Evolutionary conservation across 2,888 invertebrate genomes (phyloP), one percentile per base, ranked within the genome.

Genomic region (Netelia fuscicornis): DNA sequence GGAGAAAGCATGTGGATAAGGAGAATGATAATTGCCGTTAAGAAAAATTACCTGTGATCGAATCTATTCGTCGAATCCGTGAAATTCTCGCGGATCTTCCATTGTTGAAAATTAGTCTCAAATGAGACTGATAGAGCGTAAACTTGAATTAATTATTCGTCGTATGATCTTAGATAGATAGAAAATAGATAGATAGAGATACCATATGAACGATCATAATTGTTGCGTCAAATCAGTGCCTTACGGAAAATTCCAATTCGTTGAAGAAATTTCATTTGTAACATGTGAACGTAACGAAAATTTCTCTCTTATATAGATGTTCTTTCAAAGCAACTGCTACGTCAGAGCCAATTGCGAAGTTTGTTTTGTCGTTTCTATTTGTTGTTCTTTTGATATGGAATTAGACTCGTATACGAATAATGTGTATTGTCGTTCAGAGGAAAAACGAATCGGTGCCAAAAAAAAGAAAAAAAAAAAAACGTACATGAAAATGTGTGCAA

Each of bases 211-310:
- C n/a, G 20, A 58, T 75, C 68, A 70, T 65, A 64, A 70, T 75
- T 77, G 84, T 88, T 89, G 88, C 85, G 71, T 89, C 82, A 87
- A 89, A 89, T 90, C 88, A 91, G 91, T 91, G 91, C 91, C 91
- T 91, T 90, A 90, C 86, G 86, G 58, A 81, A 75, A 83, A 62
- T 77, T 84, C 75, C 70, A 23, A 77, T 25, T 68, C 37, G 81
- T 78, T 52, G 64, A 71, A 67, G 52, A 74, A 77, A 79, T 79
- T 77, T 42, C 42, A 68, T 58, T n/a, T 54, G 54, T 54, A 54
- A 54, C n/a, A n/a, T 54, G 13, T n/a, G 17, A n/a, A n/a, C 54
- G 54, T 11, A 54, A 13, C 13, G 20, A 23, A 42, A 67, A 81
- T 62, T 75, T 60, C 20, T 72, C 17, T 70, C 8, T n/a, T 74